Base-by-base conservation (phyloP, 1,140 invertebrate species). In the Micrasema longulum region DNA sequence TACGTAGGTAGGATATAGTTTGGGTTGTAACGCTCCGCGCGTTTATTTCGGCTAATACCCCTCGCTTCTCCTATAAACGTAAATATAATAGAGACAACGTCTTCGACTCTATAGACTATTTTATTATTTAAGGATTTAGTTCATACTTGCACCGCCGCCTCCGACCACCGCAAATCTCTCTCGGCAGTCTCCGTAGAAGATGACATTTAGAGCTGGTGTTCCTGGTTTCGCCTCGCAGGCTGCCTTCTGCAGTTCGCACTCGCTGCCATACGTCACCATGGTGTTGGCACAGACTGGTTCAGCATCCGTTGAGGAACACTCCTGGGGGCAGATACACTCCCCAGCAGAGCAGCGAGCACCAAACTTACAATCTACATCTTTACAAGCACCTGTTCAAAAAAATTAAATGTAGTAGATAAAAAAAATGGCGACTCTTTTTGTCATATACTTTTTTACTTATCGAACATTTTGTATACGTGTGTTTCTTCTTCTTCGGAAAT, bases 321-420 rank as follows among this genome's bases (percentile, higher is more conserved):
- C 88, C 53, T 89, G 89, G 0, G 94, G 93, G 79, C 95, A 97
- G 3, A 95, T 87, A 82, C 95, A 97, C 53, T 89, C 87, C 0
- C 94, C 95, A 45, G 91, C 91, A 76, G 93, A 88, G 81, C 95
- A 97, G 22, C 87, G 88, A 16, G 91, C 92, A 4, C 93, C 93
- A 80, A 89, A 91, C 70, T 92, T 89, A 84, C 95, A 97, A 76
- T 89, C 87, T 1, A 96, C 89, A 47, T 88, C 88, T 68, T 89
- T 84, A 82, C 95, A 97, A 41, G 92, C 80, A 80, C 93, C 94
- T 96, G n/a, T n/a, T n/a, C n/a, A n/a, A n/a, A n/a, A n/a, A n/a
- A n/a, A n/a, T n/a, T n/a, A n/a, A n/a, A n/a, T n/a, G n/a, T n/a
- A n/a, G n/a, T n/a, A n/a, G n/a, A n/a, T n/a, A n/a, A n/a, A n/a